A percentile compares a stretch with the other conserved stretches of the same genome.
These are phyloP conservation scores for Muricea muricata DNA, from an alignment of 92 coral and sea anemone species.

Conservation along the genomic window DNA sequence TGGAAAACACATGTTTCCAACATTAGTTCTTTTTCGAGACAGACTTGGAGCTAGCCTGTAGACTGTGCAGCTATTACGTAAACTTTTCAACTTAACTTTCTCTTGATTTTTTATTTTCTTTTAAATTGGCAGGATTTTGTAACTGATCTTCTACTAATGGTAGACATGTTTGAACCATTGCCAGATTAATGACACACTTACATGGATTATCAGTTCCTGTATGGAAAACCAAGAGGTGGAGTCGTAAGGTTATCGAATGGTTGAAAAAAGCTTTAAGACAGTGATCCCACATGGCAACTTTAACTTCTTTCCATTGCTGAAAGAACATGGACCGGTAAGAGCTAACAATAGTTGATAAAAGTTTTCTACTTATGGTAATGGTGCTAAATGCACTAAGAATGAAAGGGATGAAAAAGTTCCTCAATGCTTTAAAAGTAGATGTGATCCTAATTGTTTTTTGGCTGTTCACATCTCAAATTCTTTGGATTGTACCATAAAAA, in stretches of 20 bases:
- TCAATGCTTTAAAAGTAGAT: no score
- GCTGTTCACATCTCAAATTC: no score
- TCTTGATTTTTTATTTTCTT: background rate
- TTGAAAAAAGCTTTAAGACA: background rate
- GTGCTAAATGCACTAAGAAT: no score
- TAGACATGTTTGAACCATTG: background rate
- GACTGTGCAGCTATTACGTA: background rate
- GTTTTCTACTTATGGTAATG: no score
- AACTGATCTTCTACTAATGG: constrained; percentile 17
- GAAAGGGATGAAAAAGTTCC: no score
- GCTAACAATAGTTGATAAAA: no score
- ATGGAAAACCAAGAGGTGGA: background rate
- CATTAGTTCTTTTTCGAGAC: no score
- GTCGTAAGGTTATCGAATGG: background rate
- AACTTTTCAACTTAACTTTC: background rate
- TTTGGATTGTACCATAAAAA: no score
- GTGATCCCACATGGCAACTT: background rate
- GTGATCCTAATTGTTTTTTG: no score
- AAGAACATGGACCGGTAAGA: background rate
- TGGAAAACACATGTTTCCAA: no score
- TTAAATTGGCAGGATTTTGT: constrained; percentile 28
- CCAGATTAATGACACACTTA: background rate
- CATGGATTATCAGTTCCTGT: constrained; percentile 12
- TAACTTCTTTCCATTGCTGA: background rate
- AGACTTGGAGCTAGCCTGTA: background rate